These are phyloP conservation scores for Diaprepes abbreviatus DNA, from an alignment of 2,888 invertebrate genomes.

Conservation along the genomic window DNA sequence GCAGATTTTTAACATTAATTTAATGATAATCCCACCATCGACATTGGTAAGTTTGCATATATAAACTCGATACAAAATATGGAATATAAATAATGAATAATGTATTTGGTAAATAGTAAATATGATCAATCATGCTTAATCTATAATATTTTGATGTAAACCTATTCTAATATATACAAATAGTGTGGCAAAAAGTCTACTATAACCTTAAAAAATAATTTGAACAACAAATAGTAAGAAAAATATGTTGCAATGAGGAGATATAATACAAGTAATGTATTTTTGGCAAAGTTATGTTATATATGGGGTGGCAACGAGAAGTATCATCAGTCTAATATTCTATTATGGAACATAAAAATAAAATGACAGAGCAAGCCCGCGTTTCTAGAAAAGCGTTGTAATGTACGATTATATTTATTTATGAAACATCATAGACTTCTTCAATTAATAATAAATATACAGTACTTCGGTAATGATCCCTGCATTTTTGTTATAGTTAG, in stretches of 20 bases:
- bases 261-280: no score
- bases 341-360: no score
- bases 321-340: no score
- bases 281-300: no score
- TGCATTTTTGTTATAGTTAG: no score
- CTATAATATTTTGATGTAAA: conserved; percentile 39
- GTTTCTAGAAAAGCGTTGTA: no score
- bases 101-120: conserved; percentile 42
- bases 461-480: no score
- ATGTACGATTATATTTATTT: no score
- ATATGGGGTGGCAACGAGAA: no score
- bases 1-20: conserved; percentile 18
- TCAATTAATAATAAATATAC: no score
- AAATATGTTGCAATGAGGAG: conserved; percentile 12
- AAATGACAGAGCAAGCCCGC: no score
- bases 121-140: conserved; percentile 22
- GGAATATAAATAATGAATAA: conserved; percentile 45
- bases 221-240: conserved; percentile 26
- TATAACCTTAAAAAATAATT: conserved; percentile 24
- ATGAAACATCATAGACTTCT: no score
- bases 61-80: conserved; percentile 42
- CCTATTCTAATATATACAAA: conserved; percentile 35
- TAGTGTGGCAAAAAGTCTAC: conserved; percentile 23
- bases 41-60: conserved; percentile 17
- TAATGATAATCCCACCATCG: conserved; percentile 13